A percentile compares a stretch with the other conserved stretches of the same genome.
Evolutionary conservation across 2,797 vertebrate genomes (phyloP).

Genomic region (Rhabdomys pumilio): DNA sequence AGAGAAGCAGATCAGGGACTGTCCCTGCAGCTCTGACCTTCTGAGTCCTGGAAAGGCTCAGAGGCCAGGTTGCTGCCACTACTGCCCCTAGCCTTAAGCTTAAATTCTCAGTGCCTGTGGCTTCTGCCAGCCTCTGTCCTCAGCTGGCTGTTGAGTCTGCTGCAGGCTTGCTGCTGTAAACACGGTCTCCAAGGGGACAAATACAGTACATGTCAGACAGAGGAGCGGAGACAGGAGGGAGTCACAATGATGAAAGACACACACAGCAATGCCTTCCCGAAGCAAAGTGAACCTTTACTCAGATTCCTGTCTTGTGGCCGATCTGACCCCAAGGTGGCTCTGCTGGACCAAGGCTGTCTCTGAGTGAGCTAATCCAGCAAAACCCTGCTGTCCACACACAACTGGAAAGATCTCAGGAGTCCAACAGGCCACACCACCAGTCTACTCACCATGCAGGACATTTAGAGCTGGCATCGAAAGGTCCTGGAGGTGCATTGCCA

Average conservation of each 20-base stretch:
- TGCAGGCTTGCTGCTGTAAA: conserved; percentile 15
- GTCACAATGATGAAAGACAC: neutral
- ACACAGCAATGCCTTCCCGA: neutral
- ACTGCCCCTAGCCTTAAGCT: conserved; percentile 25
- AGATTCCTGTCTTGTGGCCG: neutral
- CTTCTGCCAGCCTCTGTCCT: neutral
- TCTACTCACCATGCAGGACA: conserved; percentile 22
- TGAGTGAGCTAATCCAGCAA: neutral
- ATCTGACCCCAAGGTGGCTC: conserved; percentile 71
- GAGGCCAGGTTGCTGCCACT: neutral
- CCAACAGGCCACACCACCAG: conserved; percentile 73
- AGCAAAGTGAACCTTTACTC: neutral
- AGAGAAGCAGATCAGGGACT: conserved; percentile 22
- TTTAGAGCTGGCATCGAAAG: neutral
- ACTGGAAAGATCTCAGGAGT: conserved; percentile 77
- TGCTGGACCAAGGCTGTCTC: conserved; percentile 64
- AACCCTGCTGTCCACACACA: conserved; percentile 50
- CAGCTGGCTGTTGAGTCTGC: neutral
- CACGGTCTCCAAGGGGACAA: conserved; percentile 42
- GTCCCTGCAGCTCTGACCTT: neutral
- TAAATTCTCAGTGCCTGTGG: neutral
- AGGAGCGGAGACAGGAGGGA: conserved; percentile 8
- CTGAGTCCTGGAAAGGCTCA: neutral
- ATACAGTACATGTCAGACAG: neutral
- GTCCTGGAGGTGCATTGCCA: neutral